Evolutionary conservation across 2,888 invertebrate genomes (phyloP).

Genomic region (Thumatha senex): DNA sequence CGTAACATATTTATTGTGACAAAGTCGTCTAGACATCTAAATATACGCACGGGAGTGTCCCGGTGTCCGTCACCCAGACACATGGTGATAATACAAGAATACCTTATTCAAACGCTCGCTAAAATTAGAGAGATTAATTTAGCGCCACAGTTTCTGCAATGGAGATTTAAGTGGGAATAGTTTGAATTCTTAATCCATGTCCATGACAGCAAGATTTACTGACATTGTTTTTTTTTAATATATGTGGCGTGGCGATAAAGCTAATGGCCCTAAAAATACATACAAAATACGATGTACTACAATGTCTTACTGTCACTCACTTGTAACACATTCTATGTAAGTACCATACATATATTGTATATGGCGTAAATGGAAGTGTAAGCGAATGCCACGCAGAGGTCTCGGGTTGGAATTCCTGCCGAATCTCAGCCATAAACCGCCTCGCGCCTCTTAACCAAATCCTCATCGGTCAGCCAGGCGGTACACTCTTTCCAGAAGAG

Average conservation of each 20-base stretch:
- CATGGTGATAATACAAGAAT: conserved; percentile 30
- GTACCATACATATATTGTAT: too few relatives aligned
- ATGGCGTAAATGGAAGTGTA: too few relatives aligned
- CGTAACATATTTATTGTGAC: conserved; percentile 36
- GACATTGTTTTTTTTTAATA: neutral
- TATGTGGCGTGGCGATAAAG: neutral
- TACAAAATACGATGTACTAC: too few relatives aligned
- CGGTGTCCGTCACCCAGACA: conserved; percentile 17
- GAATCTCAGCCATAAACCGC: too few relatives aligned
- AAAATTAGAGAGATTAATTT: conserved; percentile 42
- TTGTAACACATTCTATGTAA: too few relatives aligned
- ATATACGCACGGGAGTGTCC: conserved; percentile 22
- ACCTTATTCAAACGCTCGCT: conserved; percentile 43
- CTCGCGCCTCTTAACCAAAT: too few relatives aligned
- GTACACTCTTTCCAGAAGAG: too few relatives aligned
- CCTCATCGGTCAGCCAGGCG: too few relatives aligned
- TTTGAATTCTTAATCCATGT: neutral
- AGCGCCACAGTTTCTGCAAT: conserved; percentile 27
- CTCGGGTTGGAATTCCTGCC: too few relatives aligned
- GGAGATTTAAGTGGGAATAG: conserved; percentile 24
- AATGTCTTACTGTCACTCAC: too few relatives aligned
- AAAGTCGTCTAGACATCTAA: conserved; percentile 41
- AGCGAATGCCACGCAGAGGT: too few relatives aligned
- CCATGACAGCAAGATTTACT: neutral
- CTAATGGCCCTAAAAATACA: neutral